phyloP scores from a whole-genome alignment of 2,888 invertebrate species.

The Tetrapedia diversipes region DNA sequence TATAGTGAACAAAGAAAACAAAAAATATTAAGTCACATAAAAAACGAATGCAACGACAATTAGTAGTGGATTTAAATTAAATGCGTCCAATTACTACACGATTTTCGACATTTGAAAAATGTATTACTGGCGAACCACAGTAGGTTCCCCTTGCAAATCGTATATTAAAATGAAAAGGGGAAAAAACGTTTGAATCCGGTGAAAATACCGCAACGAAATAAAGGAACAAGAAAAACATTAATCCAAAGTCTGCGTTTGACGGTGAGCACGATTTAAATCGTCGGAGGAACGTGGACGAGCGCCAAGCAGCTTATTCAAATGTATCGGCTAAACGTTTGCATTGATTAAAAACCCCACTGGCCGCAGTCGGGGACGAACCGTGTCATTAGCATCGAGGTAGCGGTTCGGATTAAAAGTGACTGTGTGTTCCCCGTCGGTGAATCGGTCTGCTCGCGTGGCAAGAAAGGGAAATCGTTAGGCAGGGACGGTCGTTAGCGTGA shows the following conservation, averaged over 20 bases:
- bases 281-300: not conserved
- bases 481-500: slow-evolving; percentile 67
- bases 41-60: too few relatives aligned
- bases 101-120: too few relatives aligned
- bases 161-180: too few relatives aligned
- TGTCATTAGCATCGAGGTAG: slow-evolving; percentile 50
- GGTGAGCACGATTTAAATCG: slow-evolving; percentile 28
- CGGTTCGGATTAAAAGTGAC: slow-evolving; percentile 51
- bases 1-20: too few relatives aligned
- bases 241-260: slow-evolving; percentile 3
- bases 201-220: too few relatives aligned
- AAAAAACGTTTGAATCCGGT: too few relatives aligned
- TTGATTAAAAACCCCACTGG: slow-evolving; percentile 43
- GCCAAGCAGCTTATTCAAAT: slow-evolving; percentile 36
- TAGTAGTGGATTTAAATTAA: too few relatives aligned
- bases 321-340: slow-evolving; percentile 56
- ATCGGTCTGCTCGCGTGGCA: slow-evolving; percentile 49
- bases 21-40: too few relatives aligned
- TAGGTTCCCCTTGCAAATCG: too few relatives aligned
- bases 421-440: slow-evolving; percentile 34
- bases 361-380: not conserved
- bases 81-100: too few relatives aligned
- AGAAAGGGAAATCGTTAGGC: slow-evolving; percentile 72
- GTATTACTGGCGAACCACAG: too few relatives aligned
- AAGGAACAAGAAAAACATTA: not conserved